Evolutionary conservation across 1,140 invertebrate genomes (phyloP).

Genomic region (Monomorium pharaonis): DNA sequence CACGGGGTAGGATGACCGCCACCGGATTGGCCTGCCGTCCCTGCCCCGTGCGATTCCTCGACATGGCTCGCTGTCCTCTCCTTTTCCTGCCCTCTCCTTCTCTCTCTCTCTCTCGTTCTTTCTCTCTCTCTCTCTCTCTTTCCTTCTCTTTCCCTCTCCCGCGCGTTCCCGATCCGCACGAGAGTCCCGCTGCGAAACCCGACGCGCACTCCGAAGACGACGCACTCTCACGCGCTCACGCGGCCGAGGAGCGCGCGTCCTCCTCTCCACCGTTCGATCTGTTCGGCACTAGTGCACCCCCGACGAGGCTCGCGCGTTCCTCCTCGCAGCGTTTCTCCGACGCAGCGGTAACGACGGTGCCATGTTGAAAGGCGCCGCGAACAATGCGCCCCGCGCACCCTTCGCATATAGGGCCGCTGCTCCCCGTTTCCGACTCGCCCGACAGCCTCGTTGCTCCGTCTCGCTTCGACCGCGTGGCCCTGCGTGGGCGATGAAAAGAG

Average conservation of each 20-base stretch:
- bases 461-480: conserved; percentile 2
- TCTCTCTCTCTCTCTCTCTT: not conserved
- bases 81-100: not conserved
- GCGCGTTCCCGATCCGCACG: not conserved
- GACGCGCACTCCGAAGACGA: not conserved
- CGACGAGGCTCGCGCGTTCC: conserved; percentile 34
- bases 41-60: conserved; percentile 40
- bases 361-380: conserved; percentile 72
- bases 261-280: not conserved
- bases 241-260: not conserved
- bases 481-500: not conserved
- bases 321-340: not conserved
- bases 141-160: not conserved
- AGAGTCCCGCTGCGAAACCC: not conserved
- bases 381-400: conserved; percentile 58
- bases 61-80: not conserved
- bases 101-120: not conserved
- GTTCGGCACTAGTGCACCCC: not conserved
- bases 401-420: conserved; percentile 44
- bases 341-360: conserved; percentile 51
- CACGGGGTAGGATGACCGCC: conserved; percentile 73
- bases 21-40: conserved; percentile 51
- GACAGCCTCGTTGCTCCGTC: not conserved
- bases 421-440: conserved; percentile 19
- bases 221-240: not conserved